Percentiles rank a stretch among this genome's conserved stretches.
phyloP scores from a whole-genome alignment of 2,797 vertebrate species.

The Steatocranus sp. region DNA sequence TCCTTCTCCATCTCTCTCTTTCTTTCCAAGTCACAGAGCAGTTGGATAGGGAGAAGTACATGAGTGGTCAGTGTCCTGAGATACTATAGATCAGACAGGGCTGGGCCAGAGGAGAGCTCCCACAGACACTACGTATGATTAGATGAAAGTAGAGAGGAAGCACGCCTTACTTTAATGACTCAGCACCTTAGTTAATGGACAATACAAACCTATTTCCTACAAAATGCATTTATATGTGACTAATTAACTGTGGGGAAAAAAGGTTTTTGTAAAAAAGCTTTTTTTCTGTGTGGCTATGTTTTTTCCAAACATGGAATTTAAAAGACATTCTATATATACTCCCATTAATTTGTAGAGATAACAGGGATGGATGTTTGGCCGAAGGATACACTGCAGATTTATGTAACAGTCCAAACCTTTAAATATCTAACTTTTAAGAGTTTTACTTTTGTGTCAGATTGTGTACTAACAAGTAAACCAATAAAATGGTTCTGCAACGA shows the following conservation, averaged over 20 bases:
- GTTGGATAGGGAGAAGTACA: background rate
- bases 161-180: conserved; percentile 6
- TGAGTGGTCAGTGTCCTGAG: conserved; percentile 10
- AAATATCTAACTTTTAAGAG: background rate
- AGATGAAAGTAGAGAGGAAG: conserved; percentile 6
- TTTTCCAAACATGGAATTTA: background rate
- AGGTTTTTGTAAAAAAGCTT: background rate
- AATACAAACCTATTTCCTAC: background rate
- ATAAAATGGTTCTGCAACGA: background rate
- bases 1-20: background rate
- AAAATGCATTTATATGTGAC: background rate
- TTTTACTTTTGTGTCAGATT: background rate
- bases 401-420: background rate
- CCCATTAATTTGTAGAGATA: background rate
- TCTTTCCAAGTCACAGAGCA: background rate
- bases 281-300: background rate
- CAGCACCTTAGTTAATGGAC: background rate
- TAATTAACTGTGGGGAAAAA: background rate
- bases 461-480: background rate
- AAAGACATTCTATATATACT: background rate
- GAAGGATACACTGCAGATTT: background rate
- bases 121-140: background rate
- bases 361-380: background rate
- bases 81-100: conserved; percentile 3
- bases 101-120: background rate